Conservation (phyloP, 2,888 invertebrate genomes). For the Agrochola litura region DNA sequence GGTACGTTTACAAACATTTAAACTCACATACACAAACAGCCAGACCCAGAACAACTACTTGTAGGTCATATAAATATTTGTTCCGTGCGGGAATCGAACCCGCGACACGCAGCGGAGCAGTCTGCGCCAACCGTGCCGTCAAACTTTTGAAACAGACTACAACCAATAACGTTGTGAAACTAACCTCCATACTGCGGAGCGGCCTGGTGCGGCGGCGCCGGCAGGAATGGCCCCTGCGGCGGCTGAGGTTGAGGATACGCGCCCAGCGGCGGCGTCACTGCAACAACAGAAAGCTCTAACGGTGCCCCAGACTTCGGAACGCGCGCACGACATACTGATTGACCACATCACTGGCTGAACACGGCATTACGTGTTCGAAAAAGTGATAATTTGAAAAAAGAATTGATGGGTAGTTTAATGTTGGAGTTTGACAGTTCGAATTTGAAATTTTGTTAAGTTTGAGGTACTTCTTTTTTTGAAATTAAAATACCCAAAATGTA, state of each 20-base stretch:
- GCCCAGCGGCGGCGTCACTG: conserved; percentile 89
- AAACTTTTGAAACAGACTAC: no score
- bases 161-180: not conserved
- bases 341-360: conserved; percentile 49
- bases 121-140: no score
- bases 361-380: conserved; percentile 13
- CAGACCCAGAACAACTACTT: no score
- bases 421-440: conserved; percentile 3
- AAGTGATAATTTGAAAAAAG: not conserved
- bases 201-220: conserved; percentile 92
- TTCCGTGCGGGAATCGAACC: no score
- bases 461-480: not conserved
- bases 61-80: no score
- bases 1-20: no score
- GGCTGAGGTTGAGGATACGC: conserved; percentile 91
- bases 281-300: conserved; percentile 80
- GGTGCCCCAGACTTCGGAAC: conserved; percentile 37
- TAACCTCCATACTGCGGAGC: conserved; percentile 89
- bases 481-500: conserved; percentile 55
- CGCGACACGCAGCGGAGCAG: no score
- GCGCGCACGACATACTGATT: conserved; percentile 44
- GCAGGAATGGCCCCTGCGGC: conserved; percentile 91
- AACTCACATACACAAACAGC: no score
- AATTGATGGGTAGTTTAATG: conserved; percentile 46
- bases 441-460: not conserved